These are phyloP conservation scores for Miniopterus natalensis DNA, from an alignment of 2,113 vertebrate genomes.

Conservation along the genomic window DNA sequence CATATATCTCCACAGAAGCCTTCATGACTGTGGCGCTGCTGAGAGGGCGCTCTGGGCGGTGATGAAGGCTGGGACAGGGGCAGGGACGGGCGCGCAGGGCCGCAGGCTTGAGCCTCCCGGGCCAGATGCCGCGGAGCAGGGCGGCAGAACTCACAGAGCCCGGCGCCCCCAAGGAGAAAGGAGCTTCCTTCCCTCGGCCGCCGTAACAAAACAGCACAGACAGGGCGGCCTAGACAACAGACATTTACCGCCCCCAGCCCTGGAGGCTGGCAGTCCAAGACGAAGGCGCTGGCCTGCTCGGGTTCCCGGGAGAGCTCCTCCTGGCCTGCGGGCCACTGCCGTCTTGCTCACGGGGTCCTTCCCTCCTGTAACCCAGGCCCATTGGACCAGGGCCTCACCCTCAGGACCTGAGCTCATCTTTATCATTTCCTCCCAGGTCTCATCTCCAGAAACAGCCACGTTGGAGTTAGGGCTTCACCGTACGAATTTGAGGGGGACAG, in stretches of 20 bases:
- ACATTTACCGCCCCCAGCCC: no score
- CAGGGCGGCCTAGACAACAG: neutral
- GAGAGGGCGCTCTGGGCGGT: neutral
- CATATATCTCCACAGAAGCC: neutral
- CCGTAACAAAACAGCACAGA: neutral
- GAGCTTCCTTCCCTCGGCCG: neutral
- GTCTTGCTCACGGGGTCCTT: neutral
- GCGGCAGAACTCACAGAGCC: neutral
- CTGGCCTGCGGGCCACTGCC: neutral
- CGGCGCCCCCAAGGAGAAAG: neutral
- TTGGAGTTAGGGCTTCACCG: neutral
- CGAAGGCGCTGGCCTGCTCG: neutral
- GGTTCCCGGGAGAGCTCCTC: neutral
- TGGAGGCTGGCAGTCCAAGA: neutral
- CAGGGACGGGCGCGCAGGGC: neutral
- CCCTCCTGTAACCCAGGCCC: neutral
- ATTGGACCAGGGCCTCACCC: neutral
- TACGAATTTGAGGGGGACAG: neutral
- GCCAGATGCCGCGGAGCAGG: neutral
- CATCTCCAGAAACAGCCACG: neutral
- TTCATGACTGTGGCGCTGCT: neutral
- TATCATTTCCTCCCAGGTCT: neutral
- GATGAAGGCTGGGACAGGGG: neutral
- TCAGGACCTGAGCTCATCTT: neutral
- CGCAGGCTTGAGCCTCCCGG: rapidly evolving